Base-by-base conservation (phyloP, 53 echinoderm and acorn worm species). In the Pentamera pediparva region DNA sequence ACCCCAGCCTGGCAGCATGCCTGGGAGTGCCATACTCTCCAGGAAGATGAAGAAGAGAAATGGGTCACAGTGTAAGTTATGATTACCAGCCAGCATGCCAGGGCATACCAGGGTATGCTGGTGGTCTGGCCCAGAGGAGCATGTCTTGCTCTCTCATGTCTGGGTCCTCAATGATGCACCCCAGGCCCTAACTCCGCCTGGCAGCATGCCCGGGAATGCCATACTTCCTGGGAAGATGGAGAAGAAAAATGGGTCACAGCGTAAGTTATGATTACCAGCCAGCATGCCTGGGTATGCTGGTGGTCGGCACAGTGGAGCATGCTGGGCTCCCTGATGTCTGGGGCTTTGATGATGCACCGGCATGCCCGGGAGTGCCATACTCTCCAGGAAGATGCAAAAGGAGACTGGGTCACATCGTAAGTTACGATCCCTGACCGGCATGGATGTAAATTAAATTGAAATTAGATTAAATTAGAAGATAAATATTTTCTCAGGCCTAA, bases 61-160 rank as follows among this genome's bases (percentile, higher is more conserved):
- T 18, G 84, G 84, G 29, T 84, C 84, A 9, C 74, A 61, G 62
- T 62, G 84, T 84, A 39, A 84, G 84, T 84, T n/a, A n/a, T n/a
- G n/a, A n/a, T n/a, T n/a, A n/a, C n/a, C n/a, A n/a, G n/a, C n/a
- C 25, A 65, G 65, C 39, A 39, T 65, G 65, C 65, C 65, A 4
- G n/a, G n/a, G n/a, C n/a, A n/a, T n/a, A n/a, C n/a, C n/a, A n/a
- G 65, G 67, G 1, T 67, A 67, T 67, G 65, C 37, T 17, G 67
- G 67, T 22, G 67, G 67, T 43, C 45, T 67, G 15, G 67, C 30
- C 21, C 25, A 41, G 17, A 22, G 67, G 31, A 67, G 67, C 28
- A 67, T 67, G 67, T 67, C 67, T 7, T 40, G 67, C 18, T 43
- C 25, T 28, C 31, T 67, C 15, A 43, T 67, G 67, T 67, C 67